Percentiles rank a stretch among this genome's conserved stretches.
Conservation (phyloP, 2,888 invertebrate genomes). For the Hecatera dysodea region DNA sequence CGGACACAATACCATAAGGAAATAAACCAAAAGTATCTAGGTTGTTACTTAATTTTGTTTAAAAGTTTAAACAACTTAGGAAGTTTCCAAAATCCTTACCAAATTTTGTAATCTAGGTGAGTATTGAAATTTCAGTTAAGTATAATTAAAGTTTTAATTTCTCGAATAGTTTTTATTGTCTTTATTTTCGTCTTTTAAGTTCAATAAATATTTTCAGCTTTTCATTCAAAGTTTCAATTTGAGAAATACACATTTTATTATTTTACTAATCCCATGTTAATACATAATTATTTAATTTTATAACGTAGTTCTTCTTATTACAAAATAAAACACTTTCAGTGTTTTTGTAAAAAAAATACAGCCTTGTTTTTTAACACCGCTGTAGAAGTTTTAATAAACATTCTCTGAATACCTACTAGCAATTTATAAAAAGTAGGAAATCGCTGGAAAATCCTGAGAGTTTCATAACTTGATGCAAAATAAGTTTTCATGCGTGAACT, state of each 20-base stretch:
- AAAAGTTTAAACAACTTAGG: neutral
- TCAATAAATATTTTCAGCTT: neutral
- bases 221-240: neutral
- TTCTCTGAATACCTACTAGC: neutral
- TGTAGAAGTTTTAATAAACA: constrained; percentile 20
- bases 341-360: neutral
- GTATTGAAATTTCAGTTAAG: too few relatives aligned
- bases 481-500: constrained; percentile 69
- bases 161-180: neutral
- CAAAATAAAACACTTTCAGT: neutral
- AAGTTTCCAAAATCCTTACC: neutral
- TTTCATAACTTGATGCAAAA: constrained; percentile 12
- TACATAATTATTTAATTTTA: neutral
- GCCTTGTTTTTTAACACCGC: neutral
- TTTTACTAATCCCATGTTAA: neutral
- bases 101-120: neutral
- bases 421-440: neutral
- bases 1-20: neutral
- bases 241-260: neutral
- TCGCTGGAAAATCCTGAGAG: constrained; percentile 1
- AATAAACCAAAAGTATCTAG: neutral
- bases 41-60: neutral
- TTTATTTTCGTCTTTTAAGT: neutral
- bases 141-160: neutral
- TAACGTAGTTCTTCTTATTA: too few relatives aligned